phyloP scores from a whole-genome alignment of 2,888 invertebrate genomes.

The Hymenopus coronatus region DNA sequence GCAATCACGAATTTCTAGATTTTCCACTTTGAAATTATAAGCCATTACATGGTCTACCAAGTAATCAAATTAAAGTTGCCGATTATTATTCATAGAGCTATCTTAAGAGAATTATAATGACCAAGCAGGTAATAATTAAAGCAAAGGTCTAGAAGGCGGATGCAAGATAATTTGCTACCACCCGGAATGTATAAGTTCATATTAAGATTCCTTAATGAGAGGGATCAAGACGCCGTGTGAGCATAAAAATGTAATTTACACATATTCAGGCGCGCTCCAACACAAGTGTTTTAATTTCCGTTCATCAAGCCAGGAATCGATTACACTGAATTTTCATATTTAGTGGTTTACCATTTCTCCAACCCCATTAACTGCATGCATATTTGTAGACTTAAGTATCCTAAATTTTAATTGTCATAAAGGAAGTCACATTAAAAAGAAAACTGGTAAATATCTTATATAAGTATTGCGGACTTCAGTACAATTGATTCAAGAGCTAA shows the following conservation, averaged over 20 bases:
- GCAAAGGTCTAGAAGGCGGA: neutral
- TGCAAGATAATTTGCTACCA: neutral
- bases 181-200: neutral
- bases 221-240: neutral
- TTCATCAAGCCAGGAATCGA: neutral
- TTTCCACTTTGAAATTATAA: neutral
- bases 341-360: neutral
- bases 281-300: neutral
- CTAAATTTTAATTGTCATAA: neutral
- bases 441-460: neutral
- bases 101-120: neutral
- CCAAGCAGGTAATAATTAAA: neutral
- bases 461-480: too few species aligned
- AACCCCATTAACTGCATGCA: neutral
- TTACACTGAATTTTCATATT: neutral
- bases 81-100: neutral
- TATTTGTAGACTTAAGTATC: neutral
- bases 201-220: neutral
- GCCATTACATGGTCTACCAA: neutral
- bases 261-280: neutral
- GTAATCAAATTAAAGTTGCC: neutral
- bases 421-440: neutral
- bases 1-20: neutral
- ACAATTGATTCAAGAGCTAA: too few species aligned
- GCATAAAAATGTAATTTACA: neutral